Evolutionary conservation across 2,888 invertebrate species (phyloP), one percentile per base, ranked within the genome.

Genomic region (Thumatha senex): DNA sequence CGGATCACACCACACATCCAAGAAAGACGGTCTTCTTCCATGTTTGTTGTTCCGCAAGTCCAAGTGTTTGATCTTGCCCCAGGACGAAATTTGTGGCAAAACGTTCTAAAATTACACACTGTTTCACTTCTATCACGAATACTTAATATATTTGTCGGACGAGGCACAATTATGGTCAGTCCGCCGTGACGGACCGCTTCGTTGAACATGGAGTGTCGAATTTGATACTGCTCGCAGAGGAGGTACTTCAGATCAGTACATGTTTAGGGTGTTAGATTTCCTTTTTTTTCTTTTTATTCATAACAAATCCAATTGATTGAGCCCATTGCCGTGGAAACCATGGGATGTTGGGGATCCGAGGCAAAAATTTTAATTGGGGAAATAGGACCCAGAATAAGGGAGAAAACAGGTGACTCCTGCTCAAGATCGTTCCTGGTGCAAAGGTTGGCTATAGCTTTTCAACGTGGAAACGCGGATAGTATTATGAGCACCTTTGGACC

Each of bases 81-180:
- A 50, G 66, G 73, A 75, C 61, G 62, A 66, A 70, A 69, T 79
- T 76, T 74, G 67, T 67, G 67, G 77, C 63, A 72, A 78, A 80
- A 78, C 71, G 76, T 68, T 81, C 69, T 73, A 74, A 82, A 84
- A 85, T 84, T 82, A 85, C 76, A 83, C 69, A 82, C 61, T 63
- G 58, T 18, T 51, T 59, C 65, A 70, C 67, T 72, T 74, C 74
- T 78, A 84, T 82, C 75, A 79, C 76, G 78, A 80, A 81, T 80
- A 81, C 78, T 82, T 85, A 83, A 85, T 84, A 82, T 78, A 82
- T 84, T 85, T 84, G 80, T 82, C 73, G 82, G 82, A 69, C 71
- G 70, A 72, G 70, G 70, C 67, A 78, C 81, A 81, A 80, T 83
- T 80, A 78, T 76, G 79, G 72, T 54, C 84, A 80, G 79, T 74